These are phyloP conservation scores for Acrocephalus kingi DNA, from an alignment of 2,113 vertebrate genomes.

Conservation along the genomic window DNA sequence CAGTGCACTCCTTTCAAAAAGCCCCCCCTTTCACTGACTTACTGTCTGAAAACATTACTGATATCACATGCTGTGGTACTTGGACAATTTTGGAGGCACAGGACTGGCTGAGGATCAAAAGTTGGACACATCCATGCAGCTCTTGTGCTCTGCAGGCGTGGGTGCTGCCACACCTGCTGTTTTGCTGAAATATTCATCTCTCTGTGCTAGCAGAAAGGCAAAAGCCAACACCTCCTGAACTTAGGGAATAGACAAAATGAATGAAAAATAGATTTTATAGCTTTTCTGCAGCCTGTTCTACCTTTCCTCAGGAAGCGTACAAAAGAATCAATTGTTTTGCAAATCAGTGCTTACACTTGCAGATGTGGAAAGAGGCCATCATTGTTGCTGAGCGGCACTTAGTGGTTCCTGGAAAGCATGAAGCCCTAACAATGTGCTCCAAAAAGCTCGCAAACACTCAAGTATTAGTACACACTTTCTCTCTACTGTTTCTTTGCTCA, in stretches of 20 bases:
- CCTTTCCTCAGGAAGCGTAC: background rate
- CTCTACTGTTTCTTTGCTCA: background rate
- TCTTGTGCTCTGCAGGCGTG: background rate
- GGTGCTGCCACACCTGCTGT: background rate
- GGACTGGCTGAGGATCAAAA: background rate
- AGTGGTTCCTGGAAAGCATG: background rate
- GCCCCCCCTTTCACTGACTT: background rate
- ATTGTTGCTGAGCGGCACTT: background rate
- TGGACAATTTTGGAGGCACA: background rate
- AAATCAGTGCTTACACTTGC: background rate
- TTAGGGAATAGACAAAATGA: background rate
- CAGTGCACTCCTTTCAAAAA: background rate
- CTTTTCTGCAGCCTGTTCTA: background rate
- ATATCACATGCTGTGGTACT: background rate
- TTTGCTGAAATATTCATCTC: background rate
- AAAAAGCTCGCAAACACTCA: background rate
- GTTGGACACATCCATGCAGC: rapidly evolving
- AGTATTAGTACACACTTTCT: background rate
- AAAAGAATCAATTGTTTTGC: conserved; percentile 18
- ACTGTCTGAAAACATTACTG: background rate
- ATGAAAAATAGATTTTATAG: background rate
- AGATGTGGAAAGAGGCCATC: background rate
- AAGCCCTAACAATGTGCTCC: background rate
- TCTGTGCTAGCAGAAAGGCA: background rate
- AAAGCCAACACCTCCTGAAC: background rate